Evolutionary conservation across 92 coral and sea anemone species (phyloP).

Genomic region (Paragorgia papillata): DNA sequence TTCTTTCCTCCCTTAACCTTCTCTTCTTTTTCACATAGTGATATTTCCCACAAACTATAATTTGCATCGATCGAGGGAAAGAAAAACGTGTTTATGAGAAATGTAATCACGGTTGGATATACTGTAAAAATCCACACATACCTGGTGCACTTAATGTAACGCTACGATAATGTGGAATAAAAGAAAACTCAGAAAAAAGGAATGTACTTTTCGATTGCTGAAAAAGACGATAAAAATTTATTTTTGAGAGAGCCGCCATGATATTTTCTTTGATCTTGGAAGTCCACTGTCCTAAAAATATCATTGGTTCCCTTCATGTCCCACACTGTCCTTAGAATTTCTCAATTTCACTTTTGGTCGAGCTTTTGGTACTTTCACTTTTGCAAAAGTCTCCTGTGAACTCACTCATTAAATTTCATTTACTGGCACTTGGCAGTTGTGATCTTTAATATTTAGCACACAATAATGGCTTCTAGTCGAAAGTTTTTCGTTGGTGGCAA

Average conservation of each 20-base stretch:
- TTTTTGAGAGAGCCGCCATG: not conserved
- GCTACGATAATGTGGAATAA: conserved; percentile 20
- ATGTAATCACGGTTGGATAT: not conserved
- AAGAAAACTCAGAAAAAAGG: not conserved
- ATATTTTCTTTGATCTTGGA: not conserved
- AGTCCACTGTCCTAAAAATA: not conserved
- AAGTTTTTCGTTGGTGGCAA: conserved; percentile 98
- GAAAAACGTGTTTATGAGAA: not conserved
- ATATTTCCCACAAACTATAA: conserved; percentile 63
- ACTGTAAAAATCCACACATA: not conserved
- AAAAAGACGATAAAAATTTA: not conserved
- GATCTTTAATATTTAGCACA: no score
- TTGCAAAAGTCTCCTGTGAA: no score
- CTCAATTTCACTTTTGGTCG: no score
- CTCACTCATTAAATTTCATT: no score
- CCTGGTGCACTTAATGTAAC: conserved; percentile 27
- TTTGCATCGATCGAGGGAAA: not conserved
- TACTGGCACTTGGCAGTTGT: no score
- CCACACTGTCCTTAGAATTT: no score
- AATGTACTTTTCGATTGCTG: conserved; percentile 1
- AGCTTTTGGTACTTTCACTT: no score
- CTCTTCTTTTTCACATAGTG: conserved; percentile 78
- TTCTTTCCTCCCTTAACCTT: conserved; percentile 64
- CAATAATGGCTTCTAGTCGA: conserved; percentile 40
- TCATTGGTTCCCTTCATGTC: no score